Base-by-base conservation (phyloP, 92 coral and sea anemone species). In the Pocillopora grandis region DNA sequence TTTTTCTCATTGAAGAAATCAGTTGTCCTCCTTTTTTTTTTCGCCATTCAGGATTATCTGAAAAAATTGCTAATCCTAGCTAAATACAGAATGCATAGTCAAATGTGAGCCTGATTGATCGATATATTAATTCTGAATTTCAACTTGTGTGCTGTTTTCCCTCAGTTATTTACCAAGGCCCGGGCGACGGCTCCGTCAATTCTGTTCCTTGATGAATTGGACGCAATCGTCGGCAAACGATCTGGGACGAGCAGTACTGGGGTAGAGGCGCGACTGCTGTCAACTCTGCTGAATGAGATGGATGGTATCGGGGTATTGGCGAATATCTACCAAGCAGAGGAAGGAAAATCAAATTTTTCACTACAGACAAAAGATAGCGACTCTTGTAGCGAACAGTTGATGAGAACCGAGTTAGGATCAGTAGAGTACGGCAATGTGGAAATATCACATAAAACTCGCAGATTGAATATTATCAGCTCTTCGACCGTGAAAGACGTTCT, bases 251-350 rank as follows among this genome's bases (percentile, higher is more conserved):
- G 84, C 58, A 81, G 90, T 8, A 89, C 88, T 62, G 91, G 91
- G 59, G 94, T 92, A 61, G 93, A 88, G 66, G 84, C 93, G 5
- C 92, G 98, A 59, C 89, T 97, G 66, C 76, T 97, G 81, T 90
- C 99, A 4, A 97, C 97, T 35, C 96, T 97, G 52, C 82, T 97
- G 79, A 97, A 97, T 86, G 99, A 97, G 87, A 92, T 97, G 94
- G 99, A 97, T 62, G 99, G 99, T 23, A 91, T 97, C 31, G 99
- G 99, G 16, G 86, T 94, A 42, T 97, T 95, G 61, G 93, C 92
- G 12, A 94, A 94, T 64, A 89, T 97, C 64, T 97, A 97, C 79
- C 95, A 75, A 48, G 58, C 95, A 18, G 82, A 76, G 27, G 67
- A 77, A 31, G 59, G 65, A 35, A 73, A 21, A 48, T 18, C 76